Base-by-base conservation (phyloP, 2,888 invertebrate species). In the Dioctria linearis region DNA sequence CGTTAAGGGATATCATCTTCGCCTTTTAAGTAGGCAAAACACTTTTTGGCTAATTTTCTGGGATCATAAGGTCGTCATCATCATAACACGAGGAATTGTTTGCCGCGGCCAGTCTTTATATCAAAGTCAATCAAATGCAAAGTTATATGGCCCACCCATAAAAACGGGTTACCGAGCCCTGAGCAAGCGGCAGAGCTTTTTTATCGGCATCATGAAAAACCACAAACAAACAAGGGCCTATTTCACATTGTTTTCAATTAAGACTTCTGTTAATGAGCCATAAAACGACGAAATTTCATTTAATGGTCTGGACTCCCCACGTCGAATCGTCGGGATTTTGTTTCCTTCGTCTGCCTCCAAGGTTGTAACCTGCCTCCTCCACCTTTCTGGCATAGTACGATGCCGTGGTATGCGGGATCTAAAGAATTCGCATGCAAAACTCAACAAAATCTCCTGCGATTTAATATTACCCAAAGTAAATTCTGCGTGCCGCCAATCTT, bases 251-350 rank as follows among this genome's bases (percentile, higher is more conserved):
- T 82, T 82, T 82, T 82, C 82, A 82, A 82, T 82, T 82, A 82
- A 81, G 80, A 80, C 65, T 82, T 82, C 82, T 81, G 82, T 82
- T 82, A 82, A 82, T 82, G 82, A 82, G 80, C 79, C 79, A 81
- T 82, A 81, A 82, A 82, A 82, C 79, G 81, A 81, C 79, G 79
- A 81, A 82, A 79, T 79, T 81, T 80, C 80, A 76, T 78, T 81
- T 79, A 61, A 79, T 71, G 71, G 67, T n/a, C 51, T 67, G 71
- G 79, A 79, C 79, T 79, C 79, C 79, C 79, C 79, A 79, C 79
- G 79, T 79, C 49, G 76, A 42, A 5, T 46, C 11, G 57, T 63
- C 63, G 57, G 61, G 63, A 40, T 46, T 63, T 37, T 39, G 76
- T 37, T 63, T 76, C 63, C 76, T 37, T 76, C 37, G 13, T 42